Evolutionary conservation across 2,888 invertebrate genomes (phyloP), one percentile per base, ranked within the genome.

Genomic region (Empis livida): DNA sequence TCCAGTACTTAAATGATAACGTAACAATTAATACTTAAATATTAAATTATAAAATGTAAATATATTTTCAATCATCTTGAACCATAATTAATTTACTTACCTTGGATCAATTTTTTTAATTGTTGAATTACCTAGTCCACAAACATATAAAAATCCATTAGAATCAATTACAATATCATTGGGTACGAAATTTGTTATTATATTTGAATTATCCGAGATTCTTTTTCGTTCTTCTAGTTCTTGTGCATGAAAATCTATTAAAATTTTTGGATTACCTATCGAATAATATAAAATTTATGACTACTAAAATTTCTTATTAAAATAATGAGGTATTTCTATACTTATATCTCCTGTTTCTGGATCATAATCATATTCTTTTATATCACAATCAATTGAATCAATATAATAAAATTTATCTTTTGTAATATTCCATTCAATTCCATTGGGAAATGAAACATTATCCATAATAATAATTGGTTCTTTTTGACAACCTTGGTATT

Each of bases 111-210:
- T 50, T 58, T 68, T 68, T 45, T 55, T 65, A 47, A 82, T 71
- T 59, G 77, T 74, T 10, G 76, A 73, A 2, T 79, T 84, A 53
- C 77, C 76, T 59, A 81, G 87, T 60, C 80, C 80, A 44, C 85
- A 84, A 40, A 87, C 75, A 82, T 86, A 88, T 6, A 88, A 70
- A 62, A 82, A 82, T 5, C 82, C 86, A 50, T 85, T 79, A 0
- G 75, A 73, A 67, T 89, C 89, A 47, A 85, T 83, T 51, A 84
- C 82, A 83, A 89, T 84, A 15, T 84, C 84, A 66, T 85, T 84
- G 43, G 79, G 79, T 55, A 79, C 71, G n/a, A 76, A 54, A 50
- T 60, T 59, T 6, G 56, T 54, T 10, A 43, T 35, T n/a, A n/a
- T n/a, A n/a, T n/a, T n/a, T 40, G 20, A 20, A 20, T 20, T 20